Percentiles rank a stretch among this genome's conserved stretches.
Conservation (phyloP, 2,888 invertebrate genomes). For the Urechis unicinctus region DNA sequence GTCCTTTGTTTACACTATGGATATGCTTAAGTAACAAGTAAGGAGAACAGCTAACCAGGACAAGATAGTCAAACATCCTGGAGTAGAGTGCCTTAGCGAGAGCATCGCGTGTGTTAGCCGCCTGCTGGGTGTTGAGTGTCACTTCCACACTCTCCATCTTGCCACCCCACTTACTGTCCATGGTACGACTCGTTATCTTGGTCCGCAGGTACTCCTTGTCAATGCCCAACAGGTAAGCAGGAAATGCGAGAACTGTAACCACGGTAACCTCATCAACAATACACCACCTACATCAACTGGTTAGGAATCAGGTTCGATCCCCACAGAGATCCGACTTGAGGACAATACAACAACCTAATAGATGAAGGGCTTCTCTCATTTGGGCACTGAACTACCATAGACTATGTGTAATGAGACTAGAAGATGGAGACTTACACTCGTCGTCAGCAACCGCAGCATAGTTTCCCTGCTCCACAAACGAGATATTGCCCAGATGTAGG, state of each 20-base stretch:
- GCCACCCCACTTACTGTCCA: conserved; percentile 65
- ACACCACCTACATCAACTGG: not conserved
- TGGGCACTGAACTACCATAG: too few relatives aligned
- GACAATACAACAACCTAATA: too few relatives aligned
- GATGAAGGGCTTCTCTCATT: too few relatives aligned
- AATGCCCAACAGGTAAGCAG: conserved; percentile 60
- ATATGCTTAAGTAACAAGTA: not conserved
- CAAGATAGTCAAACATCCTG: conserved; percentile 61
- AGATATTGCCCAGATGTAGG: conserved; percentile 62
- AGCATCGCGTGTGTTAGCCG: conserved; percentile 61
- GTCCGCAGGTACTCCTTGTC: conserved; percentile 55
- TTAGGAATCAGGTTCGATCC: too few relatives aligned
- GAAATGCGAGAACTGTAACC: conserved; percentile 58
- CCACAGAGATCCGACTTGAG: too few relatives aligned
- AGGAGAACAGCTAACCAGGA: conserved; percentile 43
- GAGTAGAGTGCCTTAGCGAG: conserved; percentile 63
- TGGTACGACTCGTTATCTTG: conserved; percentile 60
- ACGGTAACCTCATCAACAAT: not conserved
- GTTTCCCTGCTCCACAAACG: conserved; percentile 57
- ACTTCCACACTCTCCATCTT: conserved; percentile 60
- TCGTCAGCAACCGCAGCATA: conserved; percentile 58
- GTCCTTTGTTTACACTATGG: not conserved
- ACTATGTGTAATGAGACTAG: too few relatives aligned
- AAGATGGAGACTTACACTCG: conserved; percentile 56
- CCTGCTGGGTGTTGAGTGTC: conserved; percentile 60